These are phyloP conservation scores for Tetragnatha montana DNA, from an alignment of 2,888 invertebrate genomes.

Conservation along the genomic window DNA sequence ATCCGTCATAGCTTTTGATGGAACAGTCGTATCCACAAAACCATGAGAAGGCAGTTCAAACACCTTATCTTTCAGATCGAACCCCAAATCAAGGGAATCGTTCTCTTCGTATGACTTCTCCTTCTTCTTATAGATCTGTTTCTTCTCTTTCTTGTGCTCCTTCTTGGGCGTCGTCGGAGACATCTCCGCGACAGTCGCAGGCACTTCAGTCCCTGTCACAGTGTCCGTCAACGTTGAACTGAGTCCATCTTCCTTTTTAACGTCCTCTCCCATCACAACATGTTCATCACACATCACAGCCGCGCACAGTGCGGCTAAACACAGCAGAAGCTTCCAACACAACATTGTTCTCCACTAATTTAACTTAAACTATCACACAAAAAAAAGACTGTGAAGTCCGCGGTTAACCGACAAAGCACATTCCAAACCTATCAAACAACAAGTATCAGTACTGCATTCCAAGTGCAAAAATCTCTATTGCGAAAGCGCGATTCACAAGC, in stretches of 20 bases:
- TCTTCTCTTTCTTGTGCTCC: conserved; percentile 47
- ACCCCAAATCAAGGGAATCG: neutral
- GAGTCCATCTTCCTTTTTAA: neutral
- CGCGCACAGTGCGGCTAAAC: neutral
- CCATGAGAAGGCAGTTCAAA: neutral
- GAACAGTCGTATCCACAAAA: neutral
- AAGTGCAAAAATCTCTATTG: neutral
- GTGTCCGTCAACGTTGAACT: conserved; percentile 9
- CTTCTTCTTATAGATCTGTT: conserved; percentile 38
- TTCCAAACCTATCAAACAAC: neutral
- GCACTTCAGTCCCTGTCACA: neutral
- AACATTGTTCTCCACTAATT: neutral
- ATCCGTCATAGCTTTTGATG: neutral
- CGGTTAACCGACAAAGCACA: neutral
- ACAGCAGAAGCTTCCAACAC: neutral
- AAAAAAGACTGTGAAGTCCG: no score
- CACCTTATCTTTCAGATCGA: neutral
- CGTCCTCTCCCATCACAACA: conserved; percentile 10
- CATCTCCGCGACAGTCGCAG: neutral
- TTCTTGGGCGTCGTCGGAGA: conserved; percentile 40
- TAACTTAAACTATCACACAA: conserved; percentile 4
- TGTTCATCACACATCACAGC: conserved; percentile 15
- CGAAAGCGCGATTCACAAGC: no score
- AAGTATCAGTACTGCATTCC: neutral
- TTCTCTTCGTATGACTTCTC: conserved; percentile 32